Conservation (phyloP, 2,113 vertebrate species). For the Syngnathus scovelli region DNA sequence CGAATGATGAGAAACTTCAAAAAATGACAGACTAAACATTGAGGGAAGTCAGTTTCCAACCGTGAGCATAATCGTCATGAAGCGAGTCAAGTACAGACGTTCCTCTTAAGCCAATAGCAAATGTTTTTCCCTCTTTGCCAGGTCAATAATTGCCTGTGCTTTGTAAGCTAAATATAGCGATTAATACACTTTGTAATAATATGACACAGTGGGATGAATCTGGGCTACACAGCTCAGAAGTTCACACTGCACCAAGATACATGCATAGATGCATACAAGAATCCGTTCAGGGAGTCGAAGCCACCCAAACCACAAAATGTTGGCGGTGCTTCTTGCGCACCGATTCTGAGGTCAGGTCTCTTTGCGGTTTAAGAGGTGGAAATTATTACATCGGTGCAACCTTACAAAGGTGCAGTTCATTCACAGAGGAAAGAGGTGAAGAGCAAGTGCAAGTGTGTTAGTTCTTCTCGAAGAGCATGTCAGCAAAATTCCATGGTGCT, state of each 20-base stretch:
- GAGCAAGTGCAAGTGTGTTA: constrained; percentile 22
- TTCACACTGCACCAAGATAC: constrained; percentile 43
- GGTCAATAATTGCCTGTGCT: constrained; percentile 2
- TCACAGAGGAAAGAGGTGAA: constrained; percentile 27
- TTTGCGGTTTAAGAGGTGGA: constrained; percentile 44
- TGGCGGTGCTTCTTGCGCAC: constrained; percentile 31
- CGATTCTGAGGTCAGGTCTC: constrained; percentile 20
- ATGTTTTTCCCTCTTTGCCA: background rate
- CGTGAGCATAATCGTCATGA: too few species aligned
- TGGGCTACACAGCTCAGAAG: constrained; percentile 40
- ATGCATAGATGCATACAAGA: constrained; percentile 25
- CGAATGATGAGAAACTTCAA: too few species aligned
- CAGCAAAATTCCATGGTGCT: background rate
- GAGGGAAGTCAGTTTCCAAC: too few species aligned
- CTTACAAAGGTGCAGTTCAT: constrained; percentile 60
- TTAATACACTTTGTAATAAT: constrained; percentile 30
- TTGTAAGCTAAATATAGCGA: constrained; percentile 4
- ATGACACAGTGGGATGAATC: constrained; percentile 49
- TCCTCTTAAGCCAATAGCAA: background rate
- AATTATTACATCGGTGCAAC: constrained; percentile 40
- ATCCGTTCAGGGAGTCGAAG: constrained; percentile 31
- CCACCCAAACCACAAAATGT: constrained; percentile 38
- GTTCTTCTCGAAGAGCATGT: constrained; percentile 22
- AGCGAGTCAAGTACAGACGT: background rate
- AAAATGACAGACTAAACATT: too few species aligned